phyloP scores from a whole-genome alignment of 2,888 invertebrate genomes.

The Pegoplata infirma region DNA sequence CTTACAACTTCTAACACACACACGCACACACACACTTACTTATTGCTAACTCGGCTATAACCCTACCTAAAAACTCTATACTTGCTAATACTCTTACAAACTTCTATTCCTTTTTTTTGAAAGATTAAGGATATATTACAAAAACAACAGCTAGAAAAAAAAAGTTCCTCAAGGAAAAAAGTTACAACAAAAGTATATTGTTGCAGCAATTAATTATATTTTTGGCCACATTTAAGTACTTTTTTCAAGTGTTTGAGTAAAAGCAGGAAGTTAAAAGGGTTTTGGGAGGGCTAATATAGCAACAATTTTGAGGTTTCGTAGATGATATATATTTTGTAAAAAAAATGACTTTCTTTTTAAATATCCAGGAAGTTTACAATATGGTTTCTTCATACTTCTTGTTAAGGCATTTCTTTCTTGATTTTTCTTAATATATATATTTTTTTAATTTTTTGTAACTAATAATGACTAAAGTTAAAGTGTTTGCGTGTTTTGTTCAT shows the following conservation, averaged over 20 bases:
- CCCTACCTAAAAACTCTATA: too few species aligned
- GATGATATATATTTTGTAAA: not conserved
- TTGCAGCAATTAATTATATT: conserved; percentile 50
- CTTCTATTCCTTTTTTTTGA: not conserved
- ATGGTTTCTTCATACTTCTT: not conserved
- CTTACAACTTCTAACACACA: not conserved
- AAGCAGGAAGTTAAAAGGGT: not conserved
- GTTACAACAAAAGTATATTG: conserved; percentile 15
- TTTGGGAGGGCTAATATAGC: too few species aligned
- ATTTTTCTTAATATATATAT: not conserved
- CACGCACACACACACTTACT: too few species aligned
- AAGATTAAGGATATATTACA: conserved; percentile 43
- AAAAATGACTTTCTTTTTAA: not conserved
- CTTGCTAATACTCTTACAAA: not conserved
- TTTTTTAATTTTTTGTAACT: not conserved
- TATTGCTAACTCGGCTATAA: too few species aligned
- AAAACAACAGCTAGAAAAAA: not conserved
- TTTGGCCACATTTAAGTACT: conserved; percentile 29
- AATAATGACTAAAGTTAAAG: conserved; percentile 33
- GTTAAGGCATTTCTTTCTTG: conserved; percentile 4
- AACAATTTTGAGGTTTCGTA: not conserved
- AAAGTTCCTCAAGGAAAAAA: not conserved
- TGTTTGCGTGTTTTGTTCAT: conserved; percentile 34
- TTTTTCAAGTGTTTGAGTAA: not conserved
- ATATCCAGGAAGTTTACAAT: conserved; percentile 29